Evolutionary conservation across 2,888 invertebrate genomes (phyloP), one percentile per base, ranked within the genome.

Genomic region (Salpingus planirostris): DNA sequence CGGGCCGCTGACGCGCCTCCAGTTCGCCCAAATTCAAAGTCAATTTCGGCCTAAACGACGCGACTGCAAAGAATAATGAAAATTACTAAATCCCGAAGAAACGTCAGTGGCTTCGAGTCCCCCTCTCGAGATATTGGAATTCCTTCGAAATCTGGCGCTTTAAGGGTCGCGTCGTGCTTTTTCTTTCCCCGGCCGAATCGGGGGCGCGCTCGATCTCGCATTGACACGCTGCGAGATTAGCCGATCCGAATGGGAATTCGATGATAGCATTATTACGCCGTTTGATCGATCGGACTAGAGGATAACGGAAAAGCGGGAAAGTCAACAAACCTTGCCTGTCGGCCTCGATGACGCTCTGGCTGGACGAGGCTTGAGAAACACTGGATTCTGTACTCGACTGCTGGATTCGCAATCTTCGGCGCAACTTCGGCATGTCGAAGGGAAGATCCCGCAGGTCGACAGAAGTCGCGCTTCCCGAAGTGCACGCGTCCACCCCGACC

Each of bases 381-480:
- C 76, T 79, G 36, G 78, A 78, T 55, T 84, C 83, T 37, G 76
- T 79, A 48, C 80, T 74, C 49, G 66, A 44, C 57, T 68, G 60
- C 54, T 74, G 71, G 42, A 78, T 77, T 43, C 86, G 73, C 50
- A 87, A 65, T 43, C 86, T 76, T 30, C 88, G 69, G 40, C 86
- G 71, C 35, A 90, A 66, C 65, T 90, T 90, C 15, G 90, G 90
- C 90, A 90, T 90, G 60, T 90, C 89, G 60, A 90, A 90, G 33
- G 90, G 90, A 56, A 90, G 70, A 59, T 89, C 78, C 42, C 82
- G 72, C 29, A 88, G 67, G 58, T 89, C 88, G 24, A 86, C 82
- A 8, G 79, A 80, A 5, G 79, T 79, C 23, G 78, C 76, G 52
- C 78, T 78, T 21, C 78, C 76, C 3, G 78, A 78, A 45, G 84